These are phyloP conservation scores for Nesogale talazaci DNA, from an alignment of 2,113 vertebrate genomes.

Conservation along the genomic window DNA sequence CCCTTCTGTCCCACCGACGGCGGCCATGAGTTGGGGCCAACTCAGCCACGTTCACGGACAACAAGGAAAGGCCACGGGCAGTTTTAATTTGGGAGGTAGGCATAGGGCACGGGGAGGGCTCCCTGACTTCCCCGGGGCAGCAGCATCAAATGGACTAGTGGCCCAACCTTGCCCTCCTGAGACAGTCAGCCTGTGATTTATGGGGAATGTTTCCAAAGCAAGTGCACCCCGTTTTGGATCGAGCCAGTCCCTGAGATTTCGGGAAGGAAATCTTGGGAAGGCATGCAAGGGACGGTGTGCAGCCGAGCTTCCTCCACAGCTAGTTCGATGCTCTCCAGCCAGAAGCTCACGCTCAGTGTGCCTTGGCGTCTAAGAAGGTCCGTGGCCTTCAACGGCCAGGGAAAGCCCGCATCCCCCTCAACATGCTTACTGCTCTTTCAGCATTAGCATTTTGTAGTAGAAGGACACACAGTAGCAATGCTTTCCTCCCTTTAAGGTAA, in stretches of 20 bases:
- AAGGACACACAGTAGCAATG: background rate
- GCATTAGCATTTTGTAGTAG: background rate
- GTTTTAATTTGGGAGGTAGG: background rate
- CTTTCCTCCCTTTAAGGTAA: background rate
- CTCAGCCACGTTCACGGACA: background rate
- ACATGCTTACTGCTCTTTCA: background rate
- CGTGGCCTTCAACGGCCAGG: fast-evolving
- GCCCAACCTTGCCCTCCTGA: background rate
- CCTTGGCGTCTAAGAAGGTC: fast-evolving
- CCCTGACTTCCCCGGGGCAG: background rate
- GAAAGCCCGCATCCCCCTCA: background rate
- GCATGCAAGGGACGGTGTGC: background rate
- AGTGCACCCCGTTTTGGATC: background rate
- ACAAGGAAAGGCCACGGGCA: background rate
- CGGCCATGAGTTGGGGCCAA: background rate
- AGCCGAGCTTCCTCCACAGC: background rate
- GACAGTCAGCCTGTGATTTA: background rate
- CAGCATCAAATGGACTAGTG: background rate
- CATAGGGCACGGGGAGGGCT: background rate
- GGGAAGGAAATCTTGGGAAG: background rate
- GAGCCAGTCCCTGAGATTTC: background rate
- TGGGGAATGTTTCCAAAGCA: background rate
- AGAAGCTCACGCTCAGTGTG: fast-evolving
- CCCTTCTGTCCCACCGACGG: background rate
- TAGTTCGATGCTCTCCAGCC: fast-evolving